These are phyloP conservation scores for Gallinago jamesoni DNA, from an alignment of 2,113 vertebrate genomes.

Conservation along the genomic window DNA sequence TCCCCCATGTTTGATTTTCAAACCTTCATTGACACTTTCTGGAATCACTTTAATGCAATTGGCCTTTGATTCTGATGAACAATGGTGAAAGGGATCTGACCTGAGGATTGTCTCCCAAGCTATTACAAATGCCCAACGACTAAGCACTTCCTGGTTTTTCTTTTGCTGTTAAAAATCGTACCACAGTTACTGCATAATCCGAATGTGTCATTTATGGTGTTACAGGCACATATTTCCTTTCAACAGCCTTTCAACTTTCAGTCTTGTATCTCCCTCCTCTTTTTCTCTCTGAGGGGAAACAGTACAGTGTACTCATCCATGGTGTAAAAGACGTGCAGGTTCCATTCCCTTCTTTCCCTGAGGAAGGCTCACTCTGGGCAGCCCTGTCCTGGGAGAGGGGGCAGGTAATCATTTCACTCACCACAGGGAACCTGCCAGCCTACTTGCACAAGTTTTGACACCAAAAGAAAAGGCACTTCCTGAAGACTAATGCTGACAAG, in stretches of 20 bases:
- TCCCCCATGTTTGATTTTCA: neutral
- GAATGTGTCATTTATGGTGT: neutral
- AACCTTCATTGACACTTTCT: neutral
- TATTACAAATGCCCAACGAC: neutral
- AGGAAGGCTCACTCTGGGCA: neutral
- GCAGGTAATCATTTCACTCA: neutral
- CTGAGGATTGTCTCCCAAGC: neutral
- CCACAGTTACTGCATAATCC: neutral
- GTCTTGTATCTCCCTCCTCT: neutral
- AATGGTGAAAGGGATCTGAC: neutral
- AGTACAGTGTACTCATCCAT: neutral
- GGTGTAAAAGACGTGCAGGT: accelerated
- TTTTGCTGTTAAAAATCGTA: neutral
- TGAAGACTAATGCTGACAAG: neutral
- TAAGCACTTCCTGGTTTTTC: neutral
- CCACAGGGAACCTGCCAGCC: neutral
- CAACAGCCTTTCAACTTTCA: neutral
- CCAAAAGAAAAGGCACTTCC: neutral
- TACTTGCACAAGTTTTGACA: neutral
- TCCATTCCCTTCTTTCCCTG: neutral
- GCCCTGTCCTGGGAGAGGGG: neutral
- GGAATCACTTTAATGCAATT: neutral
- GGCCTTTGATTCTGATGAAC: neutral
- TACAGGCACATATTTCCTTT: neutral
- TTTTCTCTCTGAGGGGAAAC: neutral